A percentile compares a stretch with the other conserved stretches of the same genome.
These are phyloP conservation scores for Hemiprocne comata DNA, from an alignment of 2,113 vertebrate genomes.

Conservation along the genomic window DNA sequence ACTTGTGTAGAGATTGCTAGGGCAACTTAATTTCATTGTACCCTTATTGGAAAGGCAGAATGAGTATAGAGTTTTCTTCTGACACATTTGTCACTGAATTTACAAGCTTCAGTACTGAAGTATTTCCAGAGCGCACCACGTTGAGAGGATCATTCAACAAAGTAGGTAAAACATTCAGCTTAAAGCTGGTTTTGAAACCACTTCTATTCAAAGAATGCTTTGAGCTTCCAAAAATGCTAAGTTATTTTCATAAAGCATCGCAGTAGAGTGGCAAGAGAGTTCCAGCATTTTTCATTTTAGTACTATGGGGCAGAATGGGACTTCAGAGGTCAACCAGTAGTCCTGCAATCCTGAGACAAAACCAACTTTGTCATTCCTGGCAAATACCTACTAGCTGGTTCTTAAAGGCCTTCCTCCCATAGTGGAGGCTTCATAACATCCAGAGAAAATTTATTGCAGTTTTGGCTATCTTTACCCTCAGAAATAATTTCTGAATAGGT, in stretches of 20 bases:
- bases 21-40: neutral
- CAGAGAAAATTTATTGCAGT: neutral
- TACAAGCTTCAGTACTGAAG: neutral
- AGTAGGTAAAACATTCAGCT: neutral
- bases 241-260: neutral
- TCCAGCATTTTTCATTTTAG: neutral
- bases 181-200: conserved; percentile 14
- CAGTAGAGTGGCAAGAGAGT: neutral
- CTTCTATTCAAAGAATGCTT: conserved; percentile 25
- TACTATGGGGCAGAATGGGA: neutral
- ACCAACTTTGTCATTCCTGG: neutral
- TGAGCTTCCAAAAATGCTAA: neutral
- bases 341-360: neutral
- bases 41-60: neutral
- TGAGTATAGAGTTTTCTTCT: neutral
- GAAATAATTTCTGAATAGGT: neutral
- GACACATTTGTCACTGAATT: neutral
- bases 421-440: neutral
- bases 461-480: neutral
- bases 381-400: neutral
- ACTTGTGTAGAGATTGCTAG: no score
- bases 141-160: neutral
- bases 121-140: neutral
- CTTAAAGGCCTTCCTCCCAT: neutral
- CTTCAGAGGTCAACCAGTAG: neutral